phyloP scores from a whole-genome alignment of 2,797 vertebrate species.

The Hydrolagus colliei region DNA sequence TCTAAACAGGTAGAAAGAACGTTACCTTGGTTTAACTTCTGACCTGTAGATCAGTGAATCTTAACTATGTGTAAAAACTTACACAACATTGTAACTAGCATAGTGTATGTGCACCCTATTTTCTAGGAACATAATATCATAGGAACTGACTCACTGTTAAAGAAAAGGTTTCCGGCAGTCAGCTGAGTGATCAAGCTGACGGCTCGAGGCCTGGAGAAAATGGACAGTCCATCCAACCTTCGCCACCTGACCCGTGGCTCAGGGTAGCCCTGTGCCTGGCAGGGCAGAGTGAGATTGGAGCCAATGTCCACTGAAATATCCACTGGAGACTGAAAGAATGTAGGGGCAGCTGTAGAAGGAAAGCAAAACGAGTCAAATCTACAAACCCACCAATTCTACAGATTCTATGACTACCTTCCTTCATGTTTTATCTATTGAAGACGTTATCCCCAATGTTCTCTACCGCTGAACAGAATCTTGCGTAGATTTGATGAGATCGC shows the following conservation, averaged over 20 bases:
- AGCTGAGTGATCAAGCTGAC: slow-evolving; percentile 63
- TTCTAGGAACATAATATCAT: background rate
- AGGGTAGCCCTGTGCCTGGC: slow-evolving; percentile 73
- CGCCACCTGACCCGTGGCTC: slow-evolving; percentile 78
- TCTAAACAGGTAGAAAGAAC: no score
- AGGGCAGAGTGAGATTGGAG: slow-evolving; percentile 70
- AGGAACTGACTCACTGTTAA: slow-evolving; percentile 65
- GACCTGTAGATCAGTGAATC: no score
- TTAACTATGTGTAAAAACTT: no score
- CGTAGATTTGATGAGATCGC: no score
- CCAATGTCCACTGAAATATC: slow-evolving; percentile 74
- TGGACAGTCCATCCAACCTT: slow-evolving; percentile 58
- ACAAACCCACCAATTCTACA: no score
- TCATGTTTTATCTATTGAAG: no score
- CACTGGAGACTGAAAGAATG: slow-evolving; percentile 69
- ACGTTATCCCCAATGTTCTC: no score
- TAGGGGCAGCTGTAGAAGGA: slow-evolving; percentile 63
- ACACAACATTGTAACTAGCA: no score
- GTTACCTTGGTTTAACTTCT: no score
- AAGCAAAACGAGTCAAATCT: background rate
- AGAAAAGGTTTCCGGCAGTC: slow-evolving; percentile 64
- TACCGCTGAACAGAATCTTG: no score
- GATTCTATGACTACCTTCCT: no score
- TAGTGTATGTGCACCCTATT: background rate
- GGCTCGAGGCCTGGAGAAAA: slow-evolving; percentile 58